Percentiles rank a stretch among this genome's conserved stretches.
phyloP scores from a whole-genome alignment of 2,113 vertebrate genomes.

The Prunella fulvescens region DNA sequence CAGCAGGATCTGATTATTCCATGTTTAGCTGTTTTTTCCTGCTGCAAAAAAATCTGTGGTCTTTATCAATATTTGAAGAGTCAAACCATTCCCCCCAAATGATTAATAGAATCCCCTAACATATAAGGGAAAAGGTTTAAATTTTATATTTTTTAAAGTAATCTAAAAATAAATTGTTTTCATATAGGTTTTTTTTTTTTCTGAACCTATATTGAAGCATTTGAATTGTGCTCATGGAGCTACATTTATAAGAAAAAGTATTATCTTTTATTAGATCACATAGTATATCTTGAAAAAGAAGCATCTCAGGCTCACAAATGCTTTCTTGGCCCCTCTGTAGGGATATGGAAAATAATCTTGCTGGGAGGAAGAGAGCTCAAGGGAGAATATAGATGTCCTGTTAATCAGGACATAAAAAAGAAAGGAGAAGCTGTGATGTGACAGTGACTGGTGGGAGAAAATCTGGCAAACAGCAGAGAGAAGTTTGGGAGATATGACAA shows the following conservation, averaged over 20 bases:
- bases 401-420: constrained; percentile 61
- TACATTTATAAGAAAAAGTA: neutral
- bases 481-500: constrained; percentile 7
- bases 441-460: constrained; percentile 58
- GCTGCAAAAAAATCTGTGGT: neutral
- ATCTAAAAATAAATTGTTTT: neutral
- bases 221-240: neutral
- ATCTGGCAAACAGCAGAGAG: constrained; percentile 30
- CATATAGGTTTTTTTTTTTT: constrained; percentile 10
- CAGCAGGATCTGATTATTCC: neutral
- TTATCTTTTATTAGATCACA: constrained; percentile 22
- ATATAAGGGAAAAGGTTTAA: neutral
- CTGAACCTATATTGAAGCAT: neutral
- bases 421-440: constrained; percentile 40
- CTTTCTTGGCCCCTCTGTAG: constrained; percentile 8
- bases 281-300: constrained; percentile 11
- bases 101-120: neutral
- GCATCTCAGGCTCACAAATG: neutral
- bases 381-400: constrained; percentile 62
- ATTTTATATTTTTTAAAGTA: neutral
- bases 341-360: constrained; percentile 26
- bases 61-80: neutral
- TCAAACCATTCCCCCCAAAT: neutral
- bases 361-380: constrained; percentile 42
- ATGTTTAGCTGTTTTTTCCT: neutral